These are phyloP conservation scores for Pandemis corylana DNA, from an alignment of 2,888 invertebrate genomes.

Conservation along the genomic window DNA sequence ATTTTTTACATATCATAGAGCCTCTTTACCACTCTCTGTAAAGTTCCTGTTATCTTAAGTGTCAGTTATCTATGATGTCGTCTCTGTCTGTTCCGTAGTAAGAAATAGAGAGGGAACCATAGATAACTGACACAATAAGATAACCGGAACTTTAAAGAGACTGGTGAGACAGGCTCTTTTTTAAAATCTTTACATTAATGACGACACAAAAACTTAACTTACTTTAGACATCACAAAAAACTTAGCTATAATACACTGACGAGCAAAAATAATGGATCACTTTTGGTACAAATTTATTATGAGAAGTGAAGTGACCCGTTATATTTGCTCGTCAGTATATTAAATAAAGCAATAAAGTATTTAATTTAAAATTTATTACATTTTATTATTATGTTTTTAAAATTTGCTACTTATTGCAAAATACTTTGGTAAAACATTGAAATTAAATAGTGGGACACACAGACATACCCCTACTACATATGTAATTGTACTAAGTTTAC, in stretches of 20 bases:
- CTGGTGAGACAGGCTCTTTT: neutral
- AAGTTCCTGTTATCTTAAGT: no score
- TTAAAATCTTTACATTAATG: neutral
- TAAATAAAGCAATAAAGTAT: conserved; percentile 8
- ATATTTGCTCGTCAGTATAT: neutral
- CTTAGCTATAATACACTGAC: neutral
- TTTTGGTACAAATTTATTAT: no score
- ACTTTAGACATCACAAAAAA: neutral
- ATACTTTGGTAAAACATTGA: conserved; percentile 33
- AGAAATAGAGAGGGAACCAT: no score
- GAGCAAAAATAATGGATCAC: no score
- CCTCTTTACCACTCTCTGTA: no score
- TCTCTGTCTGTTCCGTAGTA: no score
- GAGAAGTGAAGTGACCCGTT: no score
- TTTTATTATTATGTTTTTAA: neutral
- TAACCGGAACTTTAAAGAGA: no score
- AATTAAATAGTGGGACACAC: neutral
- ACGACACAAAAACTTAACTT: no score
- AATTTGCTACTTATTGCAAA: conserved; percentile 3
- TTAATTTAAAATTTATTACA: neutral
- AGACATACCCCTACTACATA: neutral
- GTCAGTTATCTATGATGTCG: no score
- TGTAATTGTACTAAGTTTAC: conserved; percentile 2
- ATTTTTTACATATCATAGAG: neutral
- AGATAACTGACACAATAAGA: no score